Evolutionary conservation across 2,113 vertebrate genomes (phyloP).

Genomic region (Mustela nigripes): DNA sequence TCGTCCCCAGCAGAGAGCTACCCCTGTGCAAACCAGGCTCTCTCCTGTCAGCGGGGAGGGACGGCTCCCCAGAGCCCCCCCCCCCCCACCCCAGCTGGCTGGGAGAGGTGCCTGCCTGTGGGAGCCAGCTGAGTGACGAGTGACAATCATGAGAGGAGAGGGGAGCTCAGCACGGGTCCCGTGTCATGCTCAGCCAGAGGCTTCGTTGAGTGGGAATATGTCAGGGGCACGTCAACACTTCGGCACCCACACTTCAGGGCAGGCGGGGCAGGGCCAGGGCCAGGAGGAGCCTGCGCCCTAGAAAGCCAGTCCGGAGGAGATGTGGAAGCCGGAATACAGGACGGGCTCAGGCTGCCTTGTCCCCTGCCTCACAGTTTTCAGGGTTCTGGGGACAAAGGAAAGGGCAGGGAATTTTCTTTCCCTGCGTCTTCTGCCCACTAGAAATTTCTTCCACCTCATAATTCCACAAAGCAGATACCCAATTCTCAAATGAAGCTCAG

Average conservation of each 20-base stretch:
- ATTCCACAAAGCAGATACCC: neutral
- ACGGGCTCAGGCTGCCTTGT: neutral
- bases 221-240: conserved; percentile 64
- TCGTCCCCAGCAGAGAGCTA: neutral
- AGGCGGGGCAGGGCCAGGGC: neutral
- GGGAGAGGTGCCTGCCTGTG: neutral
- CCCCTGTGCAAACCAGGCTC: neutral
- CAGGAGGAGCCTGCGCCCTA: neutral
- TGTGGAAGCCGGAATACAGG: neutral
- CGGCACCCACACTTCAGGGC: neutral
- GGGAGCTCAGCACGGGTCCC: neutral
- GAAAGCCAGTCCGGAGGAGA: neutral
- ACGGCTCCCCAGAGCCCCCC: neutral
- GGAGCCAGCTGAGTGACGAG: neutral
- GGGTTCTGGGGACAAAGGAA: no score
- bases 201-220: neutral
- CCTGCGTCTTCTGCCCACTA: neutral
- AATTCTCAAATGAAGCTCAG: neutral
- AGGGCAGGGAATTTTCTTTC: neutral
- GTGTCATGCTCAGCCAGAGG: neutral
- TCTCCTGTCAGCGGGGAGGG: neutral
- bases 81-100: neutral
- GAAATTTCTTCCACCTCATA: neutral
- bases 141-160: neutral
- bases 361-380: neutral